These are phyloP conservation scores for Enteromius fasciolatus DNA, from an alignment of 2,797 vertebrate genomes.

Conservation along the genomic window DNA sequence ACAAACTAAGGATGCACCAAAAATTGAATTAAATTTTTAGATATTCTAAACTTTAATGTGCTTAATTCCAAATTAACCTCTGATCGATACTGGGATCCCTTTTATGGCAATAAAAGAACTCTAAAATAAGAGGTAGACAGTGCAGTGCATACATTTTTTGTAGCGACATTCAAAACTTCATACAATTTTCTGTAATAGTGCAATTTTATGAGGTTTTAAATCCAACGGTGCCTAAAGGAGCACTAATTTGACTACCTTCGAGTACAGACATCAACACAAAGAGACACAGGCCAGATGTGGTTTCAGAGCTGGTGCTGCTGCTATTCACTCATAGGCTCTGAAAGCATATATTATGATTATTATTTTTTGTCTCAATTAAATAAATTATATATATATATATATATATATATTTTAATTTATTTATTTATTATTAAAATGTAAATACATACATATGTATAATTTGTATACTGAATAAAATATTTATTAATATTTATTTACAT, in stretches of 20 bases:
- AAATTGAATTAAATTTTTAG: background rate
- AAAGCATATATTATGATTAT: background rate
- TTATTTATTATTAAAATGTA: background rate
- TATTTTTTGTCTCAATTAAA: background rate
- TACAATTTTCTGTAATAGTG: slow-evolving; percentile 40
- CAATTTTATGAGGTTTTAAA: slow-evolving; percentile 26
- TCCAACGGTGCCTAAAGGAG: slow-evolving; percentile 12
- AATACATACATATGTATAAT: background rate
- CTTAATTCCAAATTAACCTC: background rate
- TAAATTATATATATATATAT: too few species aligned
- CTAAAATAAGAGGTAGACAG: slow-evolving; percentile 39
- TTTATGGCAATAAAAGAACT: slow-evolving; percentile 18
- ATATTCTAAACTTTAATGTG: background rate
- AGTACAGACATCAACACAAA: slow-evolving; percentile 14
- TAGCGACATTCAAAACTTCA: slow-evolving; percentile 17
- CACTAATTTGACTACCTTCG: background rate
- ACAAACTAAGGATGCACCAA: background rate
- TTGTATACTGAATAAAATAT: background rate
- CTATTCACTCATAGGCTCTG: slow-evolving; percentile 35
- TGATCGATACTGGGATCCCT: background rate
- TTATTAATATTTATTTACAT: background rate
- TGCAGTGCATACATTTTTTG: slow-evolving; percentile 33
- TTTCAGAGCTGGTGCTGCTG: slow-evolving; percentile 33
- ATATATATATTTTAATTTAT: too few species aligned
- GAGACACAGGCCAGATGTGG: slow-evolving; percentile 24